A percentile compares a stretch with the other conserved stretches of the same genome.
Conservation (phyloP, 2,888 invertebrate species). For the Lepidocyrtinus sp. region DNA sequence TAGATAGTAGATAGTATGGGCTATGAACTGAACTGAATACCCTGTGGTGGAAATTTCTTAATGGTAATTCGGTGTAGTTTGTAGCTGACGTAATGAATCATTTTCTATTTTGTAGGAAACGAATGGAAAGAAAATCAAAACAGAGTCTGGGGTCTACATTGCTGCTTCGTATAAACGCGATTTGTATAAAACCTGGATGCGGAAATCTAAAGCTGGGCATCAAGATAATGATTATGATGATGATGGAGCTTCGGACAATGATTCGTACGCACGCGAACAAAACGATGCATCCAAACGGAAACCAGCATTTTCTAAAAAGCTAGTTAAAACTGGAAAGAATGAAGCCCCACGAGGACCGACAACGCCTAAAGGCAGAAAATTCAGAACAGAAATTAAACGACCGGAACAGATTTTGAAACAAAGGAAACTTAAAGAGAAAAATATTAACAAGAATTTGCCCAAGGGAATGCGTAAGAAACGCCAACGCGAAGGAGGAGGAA, state of each 20-base stretch:
- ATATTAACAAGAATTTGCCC: constrained; percentile 75
- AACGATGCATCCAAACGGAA: constrained; percentile 40
- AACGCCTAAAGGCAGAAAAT: constrained; percentile 42
- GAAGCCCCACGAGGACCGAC: constrained; percentile 42
- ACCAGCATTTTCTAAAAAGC: constrained; percentile 62
- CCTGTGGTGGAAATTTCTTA: not conserved
- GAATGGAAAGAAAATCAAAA: constrained; percentile 86
- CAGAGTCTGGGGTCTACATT: constrained; percentile 96
- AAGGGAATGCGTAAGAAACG: constrained; percentile 59
- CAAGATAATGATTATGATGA: constrained; percentile 73
- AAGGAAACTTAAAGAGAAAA: constrained; percentile 76
- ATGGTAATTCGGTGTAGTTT: not conserved
- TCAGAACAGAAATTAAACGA: constrained; percentile 75
- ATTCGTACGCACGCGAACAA: constrained; percentile 27
- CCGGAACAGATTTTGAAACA: constrained; percentile 86
- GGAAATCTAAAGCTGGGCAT: constrained; percentile 78
- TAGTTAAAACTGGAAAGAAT: constrained; percentile 63
- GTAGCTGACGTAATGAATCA: not conserved
- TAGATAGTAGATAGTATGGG: not conserved
- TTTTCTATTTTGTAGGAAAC: constrained; percentile 72
- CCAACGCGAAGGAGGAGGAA: constrained; percentile 33
- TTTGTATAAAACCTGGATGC: constrained; percentile 89
- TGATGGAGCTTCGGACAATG: constrained; percentile 70
- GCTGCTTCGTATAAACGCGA: constrained; percentile 95
- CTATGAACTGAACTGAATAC: not conserved